These are phyloP conservation scores for Pinctada fucata DNA, from an alignment of 2,888 invertebrate species.

Conservation along the genomic window DNA sequence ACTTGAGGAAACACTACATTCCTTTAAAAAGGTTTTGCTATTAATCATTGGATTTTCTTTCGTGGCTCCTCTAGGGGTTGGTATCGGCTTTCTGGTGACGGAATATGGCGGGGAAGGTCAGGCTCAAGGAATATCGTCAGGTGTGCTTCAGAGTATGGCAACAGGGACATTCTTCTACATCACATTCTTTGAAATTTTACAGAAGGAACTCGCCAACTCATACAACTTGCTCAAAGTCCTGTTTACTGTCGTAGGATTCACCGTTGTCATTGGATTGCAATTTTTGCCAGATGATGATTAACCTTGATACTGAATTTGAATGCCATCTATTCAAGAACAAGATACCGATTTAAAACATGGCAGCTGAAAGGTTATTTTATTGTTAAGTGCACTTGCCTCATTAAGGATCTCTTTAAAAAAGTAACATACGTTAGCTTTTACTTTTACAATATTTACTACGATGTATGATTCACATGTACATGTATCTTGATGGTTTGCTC, in stretches of 20 bases:
- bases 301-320: background rate
- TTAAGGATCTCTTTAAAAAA: no score
- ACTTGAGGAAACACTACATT: slow-evolving; percentile 72
- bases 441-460: no score
- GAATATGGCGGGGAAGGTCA: slow-evolving; percentile 32
- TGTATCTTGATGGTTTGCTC: no score
- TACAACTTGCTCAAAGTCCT: slow-evolving; percentile 69
- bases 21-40: slow-evolving; percentile 32
- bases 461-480: no score
- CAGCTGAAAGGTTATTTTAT: no score
- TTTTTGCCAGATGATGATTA: slow-evolving; percentile 39
- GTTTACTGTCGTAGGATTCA: slow-evolving; percentile 59
- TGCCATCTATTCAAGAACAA: no score
- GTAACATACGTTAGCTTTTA: no score
- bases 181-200: slow-evolving; percentile 94
- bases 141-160: slow-evolving; percentile 86
- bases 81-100: slow-evolving; percentile 48
- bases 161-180: slow-evolving; percentile 95
- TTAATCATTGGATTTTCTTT: slow-evolving; percentile 45
- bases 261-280: slow-evolving; percentile 55
- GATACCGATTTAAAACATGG: no score
- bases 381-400: no score
- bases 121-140: slow-evolving; percentile 58
- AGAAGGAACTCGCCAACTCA: slow-evolving; percentile 79
- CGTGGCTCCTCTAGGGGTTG: slow-evolving; percentile 52